A percentile compares a stretch with the other conserved stretches of the same genome.
Evolutionary conservation across 2,888 invertebrate species (phyloP).

Genomic region (Crocallis elinguaria): DNA sequence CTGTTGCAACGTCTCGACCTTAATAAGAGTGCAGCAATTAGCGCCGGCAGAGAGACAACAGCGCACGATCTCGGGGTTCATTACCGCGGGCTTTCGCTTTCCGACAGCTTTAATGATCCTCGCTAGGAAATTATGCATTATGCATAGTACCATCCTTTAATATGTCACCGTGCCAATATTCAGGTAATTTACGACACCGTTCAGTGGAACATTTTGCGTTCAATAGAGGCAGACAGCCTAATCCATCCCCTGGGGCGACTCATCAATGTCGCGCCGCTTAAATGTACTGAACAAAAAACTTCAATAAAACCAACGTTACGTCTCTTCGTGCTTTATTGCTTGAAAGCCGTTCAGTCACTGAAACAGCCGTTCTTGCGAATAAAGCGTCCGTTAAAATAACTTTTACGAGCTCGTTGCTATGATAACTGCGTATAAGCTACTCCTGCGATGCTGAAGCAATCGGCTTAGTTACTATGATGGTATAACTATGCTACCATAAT

Average conservation of each 20-base stretch:
- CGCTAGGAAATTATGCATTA: conserved; percentile 47
- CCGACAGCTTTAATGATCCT: conserved; percentile 58
- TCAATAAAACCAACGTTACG: conserved; percentile 67
- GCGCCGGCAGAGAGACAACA: conserved; percentile 54
- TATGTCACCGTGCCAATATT: conserved; percentile 19
- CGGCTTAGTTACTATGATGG: conserved; percentile 8
- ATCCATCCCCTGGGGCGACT: conserved; percentile 44
- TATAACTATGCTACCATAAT: background rate
- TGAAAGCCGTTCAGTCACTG: conserved; percentile 65
- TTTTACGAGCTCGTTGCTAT: conserved; percentile 52
- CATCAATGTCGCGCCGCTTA: conserved; percentile 56
- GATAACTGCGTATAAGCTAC: conserved; percentile 37
- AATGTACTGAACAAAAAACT: conserved; percentile 69
- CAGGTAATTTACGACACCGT: conserved; percentile 9
- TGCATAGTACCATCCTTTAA: conserved; percentile 42
- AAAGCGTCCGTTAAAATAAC: conserved; percentile 59
- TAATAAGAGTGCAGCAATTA: conserved; percentile 70
- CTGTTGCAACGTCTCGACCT: conserved; percentile 60
- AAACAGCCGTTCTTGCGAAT: conserved; percentile 55
- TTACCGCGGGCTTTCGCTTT: conserved; percentile 54
- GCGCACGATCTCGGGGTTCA: conserved; percentile 54
- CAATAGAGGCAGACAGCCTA: conserved; percentile 43
- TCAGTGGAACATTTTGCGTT: conserved; percentile 17
- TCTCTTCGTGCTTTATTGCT: conserved; percentile 70
- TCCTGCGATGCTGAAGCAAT: conserved; percentile 32